Conservation (phyloP, 1,140 invertebrate species). For the Drosophila aff. region DNA sequence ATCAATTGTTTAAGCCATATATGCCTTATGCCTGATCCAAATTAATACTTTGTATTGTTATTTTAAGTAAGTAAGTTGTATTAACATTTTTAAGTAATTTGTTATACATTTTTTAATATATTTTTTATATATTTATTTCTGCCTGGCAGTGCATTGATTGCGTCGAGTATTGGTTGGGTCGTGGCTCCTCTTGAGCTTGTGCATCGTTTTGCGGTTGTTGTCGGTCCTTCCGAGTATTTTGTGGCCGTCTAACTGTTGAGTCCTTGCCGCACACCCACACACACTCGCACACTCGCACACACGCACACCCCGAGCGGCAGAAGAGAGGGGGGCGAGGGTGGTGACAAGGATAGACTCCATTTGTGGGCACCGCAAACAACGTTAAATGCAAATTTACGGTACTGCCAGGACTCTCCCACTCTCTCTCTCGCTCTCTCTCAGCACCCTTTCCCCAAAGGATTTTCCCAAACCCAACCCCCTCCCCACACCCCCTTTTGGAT, state of each 20-base stretch:
- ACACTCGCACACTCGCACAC: not conserved
- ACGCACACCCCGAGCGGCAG: not conserved
- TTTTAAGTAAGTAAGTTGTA: not conserved
- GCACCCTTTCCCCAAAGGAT: not conserved
- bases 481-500: not conserved
- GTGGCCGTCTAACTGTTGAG: slow-evolving; percentile 58
- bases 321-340: not conserved
- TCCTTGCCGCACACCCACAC: slow-evolving; percentile 31
- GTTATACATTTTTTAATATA: no score
- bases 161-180: slow-evolving; percentile 3
- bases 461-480: not conserved
- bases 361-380: slow-evolving; percentile 80
- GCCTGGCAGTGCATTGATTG: not conserved
- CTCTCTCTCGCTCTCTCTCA: not conserved
- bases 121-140: not conserved
- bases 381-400: slow-evolving; percentile 82
- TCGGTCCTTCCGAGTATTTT: slow-evolving; percentile 55
- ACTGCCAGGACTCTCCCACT: slow-evolving; percentile 7
- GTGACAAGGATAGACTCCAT: slow-evolving; percentile 50
- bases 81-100: no score
- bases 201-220: slow-evolving; percentile 55
- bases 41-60: not conserved
- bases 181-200: slow-evolving; percentile 22
- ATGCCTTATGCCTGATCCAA: not conserved
- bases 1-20: not conserved